Conservation (phyloP, 2,888 invertebrate genomes). For the Exephanes ischioxanthus region DNA sequence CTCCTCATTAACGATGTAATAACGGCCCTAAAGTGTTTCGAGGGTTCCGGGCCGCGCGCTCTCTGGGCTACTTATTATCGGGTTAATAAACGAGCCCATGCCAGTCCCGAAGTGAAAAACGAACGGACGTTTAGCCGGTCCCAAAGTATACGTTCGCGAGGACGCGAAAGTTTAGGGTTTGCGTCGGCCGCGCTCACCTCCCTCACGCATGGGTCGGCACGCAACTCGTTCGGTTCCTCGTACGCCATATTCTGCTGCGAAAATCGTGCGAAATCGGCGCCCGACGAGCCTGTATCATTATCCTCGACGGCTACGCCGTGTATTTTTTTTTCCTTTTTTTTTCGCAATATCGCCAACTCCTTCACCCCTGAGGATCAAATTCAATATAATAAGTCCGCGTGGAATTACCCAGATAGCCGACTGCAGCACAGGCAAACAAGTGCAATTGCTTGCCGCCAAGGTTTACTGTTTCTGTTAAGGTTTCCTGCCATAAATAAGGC, state of each 20-base stretch:
- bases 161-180: constrained; percentile 52
- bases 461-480: too few relatives aligned
- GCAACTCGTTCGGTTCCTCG: constrained; percentile 7
- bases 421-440: too few relatives aligned
- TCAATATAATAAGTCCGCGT: background rate
- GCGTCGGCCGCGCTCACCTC: constrained; percentile 9
- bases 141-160: constrained; percentile 71
- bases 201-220: background rate
- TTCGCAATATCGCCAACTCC: background rate
- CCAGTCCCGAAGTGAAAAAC: constrained; percentile 54
- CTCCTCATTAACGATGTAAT: constrained; percentile 45
- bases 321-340: background rate
- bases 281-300: constrained; percentile 5
- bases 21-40: constrained; percentile 47
- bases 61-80: constrained; percentile 30
- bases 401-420: background rate
- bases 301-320: background rate
- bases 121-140: constrained; percentile 68
- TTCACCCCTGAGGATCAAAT: background rate
- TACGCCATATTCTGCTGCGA: background rate
- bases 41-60: constrained; percentile 23
- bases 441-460: too few relatives aligned
- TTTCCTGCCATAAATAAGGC: too few relatives aligned
- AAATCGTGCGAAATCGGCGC: constrained; percentile 9
- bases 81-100: constrained; percentile 39